A percentile compares a stretch with the other conserved stretches of the same genome.
phyloP scores from a whole-genome alignment of 1,140 invertebrate genomes.

The Cydia pomonella region DNA sequence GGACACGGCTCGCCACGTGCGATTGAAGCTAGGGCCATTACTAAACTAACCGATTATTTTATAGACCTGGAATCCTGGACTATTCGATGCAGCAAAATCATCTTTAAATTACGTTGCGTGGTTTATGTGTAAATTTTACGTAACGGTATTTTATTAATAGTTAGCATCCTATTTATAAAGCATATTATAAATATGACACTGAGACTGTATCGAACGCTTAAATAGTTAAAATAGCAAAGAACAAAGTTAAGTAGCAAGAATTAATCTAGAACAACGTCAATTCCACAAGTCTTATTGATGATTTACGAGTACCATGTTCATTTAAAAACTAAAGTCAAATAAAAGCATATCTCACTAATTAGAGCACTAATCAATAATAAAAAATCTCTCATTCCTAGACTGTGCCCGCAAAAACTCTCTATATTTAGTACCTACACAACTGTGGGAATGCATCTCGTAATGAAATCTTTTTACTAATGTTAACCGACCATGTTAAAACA shows the following conservation, averaged over 20 bases:
- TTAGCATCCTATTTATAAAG: no score
- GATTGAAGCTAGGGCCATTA: constrained; percentile 39
- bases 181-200: no score
- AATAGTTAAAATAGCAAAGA: no score
- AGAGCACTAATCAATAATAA: constrained; percentile 16
- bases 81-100: neutral
- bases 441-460: constrained; percentile 72
- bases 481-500: constrained; percentile 26
- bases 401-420: constrained; percentile 47
- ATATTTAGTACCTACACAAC: constrained; percentile 41
- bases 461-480: constrained; percentile 65
- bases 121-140: no score
- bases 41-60: neutral
- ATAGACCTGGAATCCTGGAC: neutral
- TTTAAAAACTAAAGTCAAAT: constrained; percentile 47
- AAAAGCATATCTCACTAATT: constrained; percentile 41
- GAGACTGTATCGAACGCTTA: no score
- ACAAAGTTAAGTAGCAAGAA: no score
- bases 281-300: no score
- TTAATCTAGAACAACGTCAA: no score
- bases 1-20: constrained; percentile 61
- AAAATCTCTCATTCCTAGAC: constrained; percentile 48
- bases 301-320: neutral
- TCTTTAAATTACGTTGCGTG: no score
- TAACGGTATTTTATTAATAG: no score